These are phyloP conservation scores for Albula goreensis DNA, from an alignment of 2,113 vertebrate species.

Conservation along the genomic window DNA sequence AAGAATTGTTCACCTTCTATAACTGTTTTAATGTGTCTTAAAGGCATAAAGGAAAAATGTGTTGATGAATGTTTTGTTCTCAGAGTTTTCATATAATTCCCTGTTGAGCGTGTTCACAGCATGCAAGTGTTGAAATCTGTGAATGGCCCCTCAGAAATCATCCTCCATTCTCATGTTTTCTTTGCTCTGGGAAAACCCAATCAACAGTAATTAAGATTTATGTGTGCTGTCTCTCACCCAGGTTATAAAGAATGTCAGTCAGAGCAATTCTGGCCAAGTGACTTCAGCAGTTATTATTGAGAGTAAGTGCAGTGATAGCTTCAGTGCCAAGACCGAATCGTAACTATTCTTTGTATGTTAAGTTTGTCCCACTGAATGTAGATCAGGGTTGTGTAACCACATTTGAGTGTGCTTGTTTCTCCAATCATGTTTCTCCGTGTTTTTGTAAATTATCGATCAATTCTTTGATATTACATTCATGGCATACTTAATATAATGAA, in stretches of 20 bases:
- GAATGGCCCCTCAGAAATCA: constrained; percentile 39
- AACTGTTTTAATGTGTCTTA: constrained; percentile 31
- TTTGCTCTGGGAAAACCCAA: constrained; percentile 47
- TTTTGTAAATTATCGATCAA: background rate
- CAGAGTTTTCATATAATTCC: constrained; percentile 44
- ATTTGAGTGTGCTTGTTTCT: background rate
- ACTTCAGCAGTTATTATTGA: constrained; percentile 43
- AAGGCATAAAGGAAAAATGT: constrained; percentile 46
- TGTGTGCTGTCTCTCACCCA: constrained; percentile 37
- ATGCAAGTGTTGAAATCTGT: constrained; percentile 46
- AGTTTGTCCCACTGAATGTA: background rate
- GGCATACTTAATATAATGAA: too few relatives aligned
- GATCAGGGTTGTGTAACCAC: background rate
- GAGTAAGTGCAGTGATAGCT: constrained; percentile 27
- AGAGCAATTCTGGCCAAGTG: constrained; percentile 41
- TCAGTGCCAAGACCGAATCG: background rate
- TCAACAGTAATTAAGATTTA: constrained; percentile 49
- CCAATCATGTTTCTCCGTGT: background rate
- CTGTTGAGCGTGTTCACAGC: constrained; percentile 24
- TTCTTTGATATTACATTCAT: too few relatives aligned
- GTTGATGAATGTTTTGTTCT: constrained; percentile 51
- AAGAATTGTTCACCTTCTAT: background rate
- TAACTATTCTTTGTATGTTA: background rate
- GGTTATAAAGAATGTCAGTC: constrained; percentile 38
- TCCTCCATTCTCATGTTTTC: constrained; percentile 50